phyloP scores from a whole-genome alignment of 1,140 invertebrate genomes.

The Macrocentrus cingulum region DNA sequence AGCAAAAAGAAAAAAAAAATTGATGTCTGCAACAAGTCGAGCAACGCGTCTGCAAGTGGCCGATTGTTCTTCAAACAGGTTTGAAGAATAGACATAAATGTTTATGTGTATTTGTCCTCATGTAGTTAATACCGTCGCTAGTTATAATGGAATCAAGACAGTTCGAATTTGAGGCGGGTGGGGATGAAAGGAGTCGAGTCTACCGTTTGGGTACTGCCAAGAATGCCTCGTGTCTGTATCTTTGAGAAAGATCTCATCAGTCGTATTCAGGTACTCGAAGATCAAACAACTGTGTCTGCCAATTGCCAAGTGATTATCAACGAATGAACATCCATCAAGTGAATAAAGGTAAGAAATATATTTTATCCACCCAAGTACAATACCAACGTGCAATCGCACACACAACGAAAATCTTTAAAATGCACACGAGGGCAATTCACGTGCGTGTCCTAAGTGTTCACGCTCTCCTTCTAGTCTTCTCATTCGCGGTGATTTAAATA shows the following conservation, averaged over 20 bases:
- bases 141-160: too few species aligned
- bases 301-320: neutral
- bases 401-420: too few species aligned
- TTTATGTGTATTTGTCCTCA: too few species aligned
- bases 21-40: too few species aligned
- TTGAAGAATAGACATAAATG: too few species aligned
- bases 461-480: neutral
- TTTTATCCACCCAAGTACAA: neutral
- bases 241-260: conserved; percentile 28
- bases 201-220: conserved; percentile 25
- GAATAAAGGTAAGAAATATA: neutral
- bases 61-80: too few species aligned
- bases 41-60: too few species aligned
- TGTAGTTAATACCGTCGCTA: too few species aligned
- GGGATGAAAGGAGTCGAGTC: conserved; percentile 26
- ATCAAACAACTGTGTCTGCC: conserved; percentile 21
- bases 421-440: too few species aligned
- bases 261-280: conserved; percentile 27
- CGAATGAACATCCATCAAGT: neutral
- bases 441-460: neutral
- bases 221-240: conserved; percentile 24
- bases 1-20: too few species aligned
- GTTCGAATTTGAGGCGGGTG: conserved; percentile 17
- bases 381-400: neutral
- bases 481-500: conserved; percentile 25